phyloP scores from a whole-genome alignment of 1,140 invertebrate genomes.

The Caenorhabditis inopinata region DNA sequence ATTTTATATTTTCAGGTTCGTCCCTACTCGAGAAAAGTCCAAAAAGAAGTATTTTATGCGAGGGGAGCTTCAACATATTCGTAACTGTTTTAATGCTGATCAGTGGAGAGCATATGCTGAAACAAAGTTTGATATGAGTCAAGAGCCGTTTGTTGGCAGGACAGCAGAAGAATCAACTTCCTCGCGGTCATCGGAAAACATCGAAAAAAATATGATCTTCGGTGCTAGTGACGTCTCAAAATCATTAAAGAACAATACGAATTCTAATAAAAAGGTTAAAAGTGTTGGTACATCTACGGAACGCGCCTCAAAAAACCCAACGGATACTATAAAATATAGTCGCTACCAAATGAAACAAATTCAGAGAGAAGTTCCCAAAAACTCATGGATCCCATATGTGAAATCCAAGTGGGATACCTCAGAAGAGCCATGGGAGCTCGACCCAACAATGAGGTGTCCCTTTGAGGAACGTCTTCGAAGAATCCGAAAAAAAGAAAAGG shows the following conservation, averaged over 20 bases:
- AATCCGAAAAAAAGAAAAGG: constrained; percentile 15
- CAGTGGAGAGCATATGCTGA: constrained; percentile 46
- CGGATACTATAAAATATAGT: not conserved
- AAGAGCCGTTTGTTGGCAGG: not conserved
- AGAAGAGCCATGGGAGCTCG: constrained; percentile 35
- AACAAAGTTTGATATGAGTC: not conserved
- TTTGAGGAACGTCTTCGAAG: constrained; percentile 22
- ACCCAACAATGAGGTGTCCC: constrained; percentile 16
- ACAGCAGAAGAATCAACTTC: too few species aligned
- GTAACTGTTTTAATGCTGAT: constrained; percentile 33
- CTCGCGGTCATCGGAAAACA: too few species aligned
- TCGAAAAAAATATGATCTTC: too few species aligned
- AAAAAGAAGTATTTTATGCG: constrained; percentile 53
- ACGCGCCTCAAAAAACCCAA: not conserved
- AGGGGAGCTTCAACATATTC: constrained; percentile 49
- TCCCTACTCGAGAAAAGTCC: constrained; percentile 35
- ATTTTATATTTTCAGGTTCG: constrained; percentile 18
- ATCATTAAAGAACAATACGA: too few species aligned
- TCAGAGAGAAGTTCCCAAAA: not conserved
- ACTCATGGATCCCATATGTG: constrained; percentile 21
- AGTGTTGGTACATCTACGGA: too few species aligned
- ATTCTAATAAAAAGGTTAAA: too few species aligned
- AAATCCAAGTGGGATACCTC: constrained; percentile 36
- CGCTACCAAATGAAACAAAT: not conserved
- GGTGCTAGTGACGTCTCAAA: too few species aligned